Evolutionary conservation across 1,140 invertebrate species (phyloP).

Genomic region (Saccostrea cuccullata): DNA sequence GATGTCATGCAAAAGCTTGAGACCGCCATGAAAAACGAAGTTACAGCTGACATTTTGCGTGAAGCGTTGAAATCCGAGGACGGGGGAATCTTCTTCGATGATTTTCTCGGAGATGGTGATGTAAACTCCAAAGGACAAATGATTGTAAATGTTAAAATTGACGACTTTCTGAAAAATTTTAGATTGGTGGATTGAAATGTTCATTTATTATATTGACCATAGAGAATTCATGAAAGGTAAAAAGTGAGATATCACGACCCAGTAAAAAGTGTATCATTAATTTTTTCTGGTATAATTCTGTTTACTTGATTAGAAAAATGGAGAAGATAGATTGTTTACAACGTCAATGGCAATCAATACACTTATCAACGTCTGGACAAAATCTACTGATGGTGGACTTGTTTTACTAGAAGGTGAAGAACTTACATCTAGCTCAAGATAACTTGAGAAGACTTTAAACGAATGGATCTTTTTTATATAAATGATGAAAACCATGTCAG

Average conservation of each 20-base stretch:
- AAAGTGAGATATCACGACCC: too few relatives aligned
- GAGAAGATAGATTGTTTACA: constrained; percentile 71
- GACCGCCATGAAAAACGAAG: background rate
- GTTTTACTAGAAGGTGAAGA: background rate
- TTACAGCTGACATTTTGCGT: constrained; percentile 10
- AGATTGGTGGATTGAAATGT: too few relatives aligned
- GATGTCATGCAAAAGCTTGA: constrained; percentile 26
- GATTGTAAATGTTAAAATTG: background rate
- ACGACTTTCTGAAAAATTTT: background rate
- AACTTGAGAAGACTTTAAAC: too few relatives aligned
- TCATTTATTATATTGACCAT: too few relatives aligned
- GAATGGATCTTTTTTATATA: too few relatives aligned
- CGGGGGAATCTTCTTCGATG: constrained; percentile 67
- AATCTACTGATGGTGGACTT: background rate
- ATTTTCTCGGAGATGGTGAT: constrained; percentile 74
- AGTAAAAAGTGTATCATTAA: too few relatives aligned
- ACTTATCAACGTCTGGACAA: constrained; percentile 64
- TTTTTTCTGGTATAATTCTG: background rate
- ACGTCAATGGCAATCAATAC: constrained; percentile 70
- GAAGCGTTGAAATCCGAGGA: background rate
- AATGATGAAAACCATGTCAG: too few relatives aligned
- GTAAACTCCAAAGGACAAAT: constrained; percentile 33
- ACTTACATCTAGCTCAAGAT: background rate
- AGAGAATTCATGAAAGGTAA: too few relatives aligned
- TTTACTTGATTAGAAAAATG: constrained; percentile 52